Evolutionary conservation across 1,140 invertebrate species (phyloP).

Genomic region (Cotesia vestalis): DNA sequence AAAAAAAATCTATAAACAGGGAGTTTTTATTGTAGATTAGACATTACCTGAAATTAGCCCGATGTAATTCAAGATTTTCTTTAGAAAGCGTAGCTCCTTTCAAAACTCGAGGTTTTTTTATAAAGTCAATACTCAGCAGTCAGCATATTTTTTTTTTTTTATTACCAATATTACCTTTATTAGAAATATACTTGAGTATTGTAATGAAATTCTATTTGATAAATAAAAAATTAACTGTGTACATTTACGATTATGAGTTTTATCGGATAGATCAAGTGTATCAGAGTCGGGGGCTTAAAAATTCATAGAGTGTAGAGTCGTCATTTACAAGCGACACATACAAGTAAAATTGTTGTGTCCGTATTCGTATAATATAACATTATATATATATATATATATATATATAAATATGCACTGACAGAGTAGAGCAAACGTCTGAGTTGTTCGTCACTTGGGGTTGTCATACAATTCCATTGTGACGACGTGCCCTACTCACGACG

Average conservation of each 20-base stretch:
- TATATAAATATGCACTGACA: background rate
- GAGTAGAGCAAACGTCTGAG: conserved; percentile 9
- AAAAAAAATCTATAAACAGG: conserved; percentile 31
- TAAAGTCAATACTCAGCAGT: too few relatives aligned
- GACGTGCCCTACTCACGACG: conserved; percentile 47
- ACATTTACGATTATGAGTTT: conserved; percentile 1
- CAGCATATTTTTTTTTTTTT: too few relatives aligned
- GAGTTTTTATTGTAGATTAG: conserved; percentile 24
- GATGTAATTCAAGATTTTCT: conserved; percentile 46
- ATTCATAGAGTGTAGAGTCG: conserved; percentile 4
- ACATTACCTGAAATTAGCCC: conserved; percentile 47
- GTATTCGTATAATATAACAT: too few relatives aligned
- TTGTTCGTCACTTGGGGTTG: conserved; percentile 25
- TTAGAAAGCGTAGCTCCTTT: conserved; percentile 5
- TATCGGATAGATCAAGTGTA: conserved; percentile 7
- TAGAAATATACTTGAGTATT: background rate
- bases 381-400: background rate
- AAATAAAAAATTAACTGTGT: background rate
- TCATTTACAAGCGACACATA: background rate
- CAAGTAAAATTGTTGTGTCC: too few relatives aligned
- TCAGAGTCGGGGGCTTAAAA: conserved; percentile 13
- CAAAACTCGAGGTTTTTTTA: too few relatives aligned
- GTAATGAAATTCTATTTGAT: background rate
- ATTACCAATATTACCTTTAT: too few relatives aligned
- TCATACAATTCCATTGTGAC: conserved; percentile 33